A percentile compares a stretch with the other conserved stretches of the same genome.
Evolutionary conservation across 2,888 invertebrate species (phyloP).

Genomic region (Latrodectus elegans): DNA sequence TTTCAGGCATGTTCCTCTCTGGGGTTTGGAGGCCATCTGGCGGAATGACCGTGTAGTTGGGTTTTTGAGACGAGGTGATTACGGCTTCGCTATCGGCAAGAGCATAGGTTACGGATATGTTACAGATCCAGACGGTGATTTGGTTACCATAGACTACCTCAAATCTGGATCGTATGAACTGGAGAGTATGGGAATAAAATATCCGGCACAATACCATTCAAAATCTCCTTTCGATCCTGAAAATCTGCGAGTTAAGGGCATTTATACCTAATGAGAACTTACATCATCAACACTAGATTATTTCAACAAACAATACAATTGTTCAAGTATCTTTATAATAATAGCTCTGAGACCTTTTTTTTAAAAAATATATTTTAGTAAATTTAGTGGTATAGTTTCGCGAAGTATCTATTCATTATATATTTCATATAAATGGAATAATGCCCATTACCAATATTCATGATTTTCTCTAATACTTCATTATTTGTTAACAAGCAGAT

Average conservation of each 20-base stretch:
- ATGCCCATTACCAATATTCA: too few relatives aligned
- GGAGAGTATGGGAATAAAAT: conserved; percentile 85
- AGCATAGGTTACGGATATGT: conserved; percentile 81
- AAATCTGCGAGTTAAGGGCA: conserved; percentile 83
- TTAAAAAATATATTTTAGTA: too few relatives aligned
- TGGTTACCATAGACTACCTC: conserved; percentile 81
- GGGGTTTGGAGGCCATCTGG: conserved; percentile 90
- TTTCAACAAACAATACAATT: too few relatives aligned
- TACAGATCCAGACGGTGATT: conserved; percentile 75
- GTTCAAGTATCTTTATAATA: too few relatives aligned
- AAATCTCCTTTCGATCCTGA: conserved; percentile 89
- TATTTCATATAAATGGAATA: too few relatives aligned
- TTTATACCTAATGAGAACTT: conserved; percentile 72
- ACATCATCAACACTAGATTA: too few relatives aligned
- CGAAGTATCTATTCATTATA: too few relatives aligned
- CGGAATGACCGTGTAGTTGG: conserved; percentile 82
- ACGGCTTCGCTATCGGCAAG: conserved; percentile 80
- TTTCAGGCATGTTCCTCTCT: conserved; percentile 81
- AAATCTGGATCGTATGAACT: conserved; percentile 85
- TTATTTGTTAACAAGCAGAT: too few relatives aligned
- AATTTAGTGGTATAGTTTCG: too few relatives aligned
- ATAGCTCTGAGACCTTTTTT: too few relatives aligned
- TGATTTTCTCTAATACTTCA: too few relatives aligned
- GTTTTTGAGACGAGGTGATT: conserved; percentile 87
- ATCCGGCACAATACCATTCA: conserved; percentile 82